phyloP scores from a whole-genome alignment of 2,113 vertebrate genomes.

The Spea bombifrons region DNA sequence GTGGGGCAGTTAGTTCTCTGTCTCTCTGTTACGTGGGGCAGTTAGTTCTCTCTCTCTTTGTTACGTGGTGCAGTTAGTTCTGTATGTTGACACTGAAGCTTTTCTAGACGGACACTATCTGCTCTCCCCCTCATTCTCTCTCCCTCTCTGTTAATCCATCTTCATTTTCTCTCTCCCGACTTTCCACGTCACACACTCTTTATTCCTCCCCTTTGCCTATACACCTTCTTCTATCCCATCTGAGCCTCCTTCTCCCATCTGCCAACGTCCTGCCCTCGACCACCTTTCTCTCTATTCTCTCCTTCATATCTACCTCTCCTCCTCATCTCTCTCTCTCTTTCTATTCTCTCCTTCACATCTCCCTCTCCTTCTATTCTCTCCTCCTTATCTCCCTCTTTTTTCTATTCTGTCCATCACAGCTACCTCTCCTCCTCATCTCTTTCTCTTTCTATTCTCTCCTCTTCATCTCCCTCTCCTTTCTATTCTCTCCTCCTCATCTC shows the following conservation, averaged over 20 bases:
- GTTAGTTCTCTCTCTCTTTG: too few species aligned
- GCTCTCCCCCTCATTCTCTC: background rate
- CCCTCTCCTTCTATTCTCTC: background rate
- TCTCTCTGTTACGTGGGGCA: background rate
- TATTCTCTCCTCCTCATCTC: background rate
- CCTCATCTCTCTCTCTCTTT: slow-evolving; percentile 1
- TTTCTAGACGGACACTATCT: background rate
- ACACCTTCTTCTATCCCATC: too few species aligned
- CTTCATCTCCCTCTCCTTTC: background rate
- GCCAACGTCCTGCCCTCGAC: too few species aligned
- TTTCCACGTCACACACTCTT: too few species aligned
- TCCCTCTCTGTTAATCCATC: too few species aligned
- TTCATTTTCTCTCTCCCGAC: too few species aligned
- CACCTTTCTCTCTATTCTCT: background rate
- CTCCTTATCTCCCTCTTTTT: background rate
- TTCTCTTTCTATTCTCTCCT: background rate
- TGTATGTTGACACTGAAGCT: background rate
- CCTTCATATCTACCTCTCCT: background rate
- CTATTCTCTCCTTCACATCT: background rate
- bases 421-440: background rate
- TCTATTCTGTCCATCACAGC: background rate
- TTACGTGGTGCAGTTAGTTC: too few species aligned
- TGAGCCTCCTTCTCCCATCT: too few species aligned
- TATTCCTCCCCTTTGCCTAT: too few species aligned
- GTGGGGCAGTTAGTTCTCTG: too few species aligned